Evolutionary conservation across 2,888 invertebrate species (phyloP).

Genomic region (Plusia festucae): DNA sequence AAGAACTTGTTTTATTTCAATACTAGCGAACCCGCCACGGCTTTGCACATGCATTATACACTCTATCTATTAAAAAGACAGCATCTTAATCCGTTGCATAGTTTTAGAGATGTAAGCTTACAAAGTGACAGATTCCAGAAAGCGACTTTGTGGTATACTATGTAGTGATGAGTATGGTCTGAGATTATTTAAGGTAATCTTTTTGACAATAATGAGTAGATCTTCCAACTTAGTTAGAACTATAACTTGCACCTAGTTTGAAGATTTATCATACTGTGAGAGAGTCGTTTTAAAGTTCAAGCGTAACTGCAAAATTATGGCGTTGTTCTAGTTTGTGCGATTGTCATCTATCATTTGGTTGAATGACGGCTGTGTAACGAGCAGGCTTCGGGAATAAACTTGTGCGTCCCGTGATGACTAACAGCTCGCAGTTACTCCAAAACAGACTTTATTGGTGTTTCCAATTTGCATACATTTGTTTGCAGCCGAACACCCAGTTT

Average conservation of each 20-base stretch:
- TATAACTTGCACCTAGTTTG: background rate
- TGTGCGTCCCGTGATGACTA: conserved; percentile 24
- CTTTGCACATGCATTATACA: too few relatives aligned
- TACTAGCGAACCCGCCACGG: too few relatives aligned
- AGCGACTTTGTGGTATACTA: too few relatives aligned
- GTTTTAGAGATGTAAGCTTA: too few relatives aligned
- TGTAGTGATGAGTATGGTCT: too few relatives aligned
- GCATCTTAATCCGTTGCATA: too few relatives aligned
- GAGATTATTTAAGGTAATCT: background rate
- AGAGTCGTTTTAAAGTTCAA: conserved; percentile 24
- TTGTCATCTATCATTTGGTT: conserved; percentile 52
- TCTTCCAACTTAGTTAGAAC: too few relatives aligned
- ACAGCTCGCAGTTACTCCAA: conserved; percentile 8
- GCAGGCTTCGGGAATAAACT: conserved; percentile 38
- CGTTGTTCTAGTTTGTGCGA: conserved; percentile 27
- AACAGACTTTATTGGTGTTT: conserved; percentile 3
- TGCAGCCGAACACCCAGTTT: background rate
- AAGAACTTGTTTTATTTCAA: too few relatives aligned
- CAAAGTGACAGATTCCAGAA: too few relatives aligned
- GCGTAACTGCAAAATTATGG: conserved; percentile 26
- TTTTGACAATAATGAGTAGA: background rate
- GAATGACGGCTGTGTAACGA: conserved; percentile 41
- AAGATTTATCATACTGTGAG: conserved; percentile 11
- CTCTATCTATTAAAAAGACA: too few relatives aligned
- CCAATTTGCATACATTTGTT: conserved; percentile 7